Evolutionary conservation across 2,113 vertebrate species (phyloP), one percentile per base, ranked within the genome.

Genomic region (Apteryx mantelli): DNA sequence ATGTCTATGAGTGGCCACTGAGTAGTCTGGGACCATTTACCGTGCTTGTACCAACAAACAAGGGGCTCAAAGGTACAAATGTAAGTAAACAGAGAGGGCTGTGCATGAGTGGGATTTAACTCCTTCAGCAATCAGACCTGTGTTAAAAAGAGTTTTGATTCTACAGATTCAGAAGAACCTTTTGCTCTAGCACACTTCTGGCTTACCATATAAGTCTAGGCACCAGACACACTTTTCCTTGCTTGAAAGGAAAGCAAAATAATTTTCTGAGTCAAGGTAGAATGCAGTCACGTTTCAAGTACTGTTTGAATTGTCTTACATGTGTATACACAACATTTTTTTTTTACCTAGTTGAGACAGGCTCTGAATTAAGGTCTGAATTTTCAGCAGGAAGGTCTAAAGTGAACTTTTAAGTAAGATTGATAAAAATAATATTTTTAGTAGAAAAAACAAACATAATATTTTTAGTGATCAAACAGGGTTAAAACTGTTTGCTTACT

Each of bases 1-100:
- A 98, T 44, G 91, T 73, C 74, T 97, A 99, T 13, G 98, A 98
- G 24, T 99, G 99, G 99, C 98, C 97, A 3, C 95, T 99, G 70
- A 98, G 97, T 83, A 98, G 97, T 46, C 93, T 99, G 86, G 99
- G 99, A 94, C 99, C 99, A 1, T 99, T 99, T 97, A 99, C 99
- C 0, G 32, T 99, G 48, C 98, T 99, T 30, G 96, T 99, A 71
- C 99, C 99, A 0, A 98, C 98, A 97, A 98, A 99, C 96, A 98
- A 97, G 73, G 99, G 98, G 16, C 98, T 99, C 88, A 98, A 96
- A 95, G 98, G 96, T 64, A 90, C 78, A 77, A 92, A 95, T 61
- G 98, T 99, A 97, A 98, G 98, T 98, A 96, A 91, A 58, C 21
- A 68, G 14, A 40, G 15, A 36, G 15, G 7, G 9, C 17, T 86